phyloP scores from a whole-genome alignment of 1,140 invertebrate species.

The Stratiolaelaps scimitus region DNA sequence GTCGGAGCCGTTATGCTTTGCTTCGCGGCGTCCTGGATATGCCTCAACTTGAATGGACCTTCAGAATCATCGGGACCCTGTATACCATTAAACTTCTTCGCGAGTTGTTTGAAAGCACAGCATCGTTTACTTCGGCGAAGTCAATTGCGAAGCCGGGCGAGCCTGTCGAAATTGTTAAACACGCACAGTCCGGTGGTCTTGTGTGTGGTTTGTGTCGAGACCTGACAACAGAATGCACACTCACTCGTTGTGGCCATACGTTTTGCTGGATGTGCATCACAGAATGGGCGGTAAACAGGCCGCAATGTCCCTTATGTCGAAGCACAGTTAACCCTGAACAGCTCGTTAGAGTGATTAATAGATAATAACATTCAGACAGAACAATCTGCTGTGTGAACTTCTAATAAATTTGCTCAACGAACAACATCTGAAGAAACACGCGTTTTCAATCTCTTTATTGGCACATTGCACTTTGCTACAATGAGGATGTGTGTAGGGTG shows the following conservation, averaged over 20 bases:
- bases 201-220: neutral
- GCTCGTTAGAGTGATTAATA: neutral
- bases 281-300: neutral
- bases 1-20: slow-evolving; percentile 6
- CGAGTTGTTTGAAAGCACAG: neutral
- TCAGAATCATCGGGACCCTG: neutral
- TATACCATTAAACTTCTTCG: neutral
- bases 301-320: neutral
- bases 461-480: no score
- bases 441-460: no score
- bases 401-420: no score
- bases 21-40: neutral
- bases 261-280: slow-evolving; percentile 20
- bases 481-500: no score
- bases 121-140: neutral
- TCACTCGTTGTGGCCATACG: neutral
- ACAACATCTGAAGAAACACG: no score
- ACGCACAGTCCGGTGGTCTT: neutral
- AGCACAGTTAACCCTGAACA: neutral
- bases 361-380: neutral
- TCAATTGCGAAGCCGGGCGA: neutral
- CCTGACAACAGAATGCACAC: neutral
- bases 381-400: no score
- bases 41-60: slow-evolving; percentile 5
- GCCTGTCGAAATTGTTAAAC: neutral